Base-by-base conservation (phyloP, 2,888 invertebrate genomes). In the Heliconius ismenius region DNA sequence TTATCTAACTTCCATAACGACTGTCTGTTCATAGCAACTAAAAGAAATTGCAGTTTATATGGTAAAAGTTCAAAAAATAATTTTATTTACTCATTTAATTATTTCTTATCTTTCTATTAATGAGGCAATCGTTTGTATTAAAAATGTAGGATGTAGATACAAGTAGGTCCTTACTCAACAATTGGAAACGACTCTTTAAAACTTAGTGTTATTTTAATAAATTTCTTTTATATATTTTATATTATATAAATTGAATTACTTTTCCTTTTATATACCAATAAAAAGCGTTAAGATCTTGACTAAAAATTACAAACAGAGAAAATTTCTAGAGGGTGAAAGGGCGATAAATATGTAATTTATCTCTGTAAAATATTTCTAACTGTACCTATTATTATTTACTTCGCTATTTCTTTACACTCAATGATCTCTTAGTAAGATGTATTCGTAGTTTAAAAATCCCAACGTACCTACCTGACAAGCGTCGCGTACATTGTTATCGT, bases 401-500 rank as follows among this genome's bases (percentile, higher is more conserved):
- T n/a, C 10, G 3, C n/a, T 10, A 58, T n/a, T n/a, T 58, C 3
- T n/a, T n/a, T n/a, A n/a, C 10, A 9, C 1, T 21, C 10, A 58
- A 58, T 58, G 49, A 18, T 32, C 1, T n/a, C 39, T 9, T n/a
- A n/a, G 13, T 13, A 13, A 36, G 1, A 65, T 24, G 9, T 43
- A 24, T 24, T 11, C 24, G 24, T 65, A 24, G 49, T 9, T n/a
- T 28, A 18, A 18, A n/a, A 36, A 64, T 43, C 7, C 49, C 62
- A 28, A 62, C 11, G 36, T 36, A 21, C 39, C 21, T 36, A 21
- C 39, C 21, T 72, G 28, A 72, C 76, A 65, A 58, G 15, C 36
- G 72, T 58, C 72, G 28, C 58, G 72, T 76, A 65, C 76, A 28
- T 43, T 65, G 32, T 73, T 43, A 73, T 73, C 76, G 36, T 73